These are phyloP conservation scores for Hyposoter didymator DNA, from an alignment of 2,888 invertebrate genomes.

Conservation along the genomic window DNA sequence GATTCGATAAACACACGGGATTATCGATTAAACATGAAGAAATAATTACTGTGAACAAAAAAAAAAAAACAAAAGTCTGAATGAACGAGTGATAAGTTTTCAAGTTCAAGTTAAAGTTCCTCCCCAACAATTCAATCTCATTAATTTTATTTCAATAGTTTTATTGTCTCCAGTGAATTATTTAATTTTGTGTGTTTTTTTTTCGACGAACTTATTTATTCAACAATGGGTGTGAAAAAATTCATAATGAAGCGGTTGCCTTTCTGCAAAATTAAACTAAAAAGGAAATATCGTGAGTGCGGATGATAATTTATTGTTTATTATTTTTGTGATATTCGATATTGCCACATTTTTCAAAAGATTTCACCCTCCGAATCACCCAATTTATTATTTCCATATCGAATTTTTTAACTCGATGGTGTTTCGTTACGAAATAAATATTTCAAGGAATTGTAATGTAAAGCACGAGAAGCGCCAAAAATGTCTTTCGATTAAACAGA, in stretches of 20 bases:
- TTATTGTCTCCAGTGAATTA: conserved; percentile 37
- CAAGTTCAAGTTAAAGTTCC: conserved; percentile 33
- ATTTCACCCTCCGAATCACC: not conserved
- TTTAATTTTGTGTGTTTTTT: conserved; percentile 10
- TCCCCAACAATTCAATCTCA: conserved; percentile 7
- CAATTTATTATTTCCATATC: not conserved
- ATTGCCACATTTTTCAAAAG: not conserved
- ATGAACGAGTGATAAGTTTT: conserved; percentile 47
- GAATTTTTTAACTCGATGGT: not conserved
- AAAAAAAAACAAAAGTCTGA: conserved; percentile 51
- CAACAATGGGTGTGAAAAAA: conserved; percentile 80
- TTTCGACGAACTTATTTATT: conserved; percentile 15
- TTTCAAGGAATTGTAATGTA: not conserved
- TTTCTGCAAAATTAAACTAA: conserved; percentile 79
- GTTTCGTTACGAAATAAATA: not conserved
- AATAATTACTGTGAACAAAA: not conserved
- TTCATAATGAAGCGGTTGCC: conserved; percentile 80
- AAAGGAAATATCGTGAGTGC: conserved; percentile 77
- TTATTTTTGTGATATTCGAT: conserved; percentile 11
- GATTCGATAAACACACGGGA: conserved; percentile 36
- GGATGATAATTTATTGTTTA: conserved; percentile 18
- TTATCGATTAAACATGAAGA: conserved; percentile 45
- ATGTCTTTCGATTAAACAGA: conserved; percentile 12
- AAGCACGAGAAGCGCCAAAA: not conserved
- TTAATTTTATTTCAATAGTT: conserved; percentile 12